These are phyloP conservation scores for Belgica antarctica DNA, from an alignment of 2,888 invertebrate species.

Conservation along the genomic window DNA sequence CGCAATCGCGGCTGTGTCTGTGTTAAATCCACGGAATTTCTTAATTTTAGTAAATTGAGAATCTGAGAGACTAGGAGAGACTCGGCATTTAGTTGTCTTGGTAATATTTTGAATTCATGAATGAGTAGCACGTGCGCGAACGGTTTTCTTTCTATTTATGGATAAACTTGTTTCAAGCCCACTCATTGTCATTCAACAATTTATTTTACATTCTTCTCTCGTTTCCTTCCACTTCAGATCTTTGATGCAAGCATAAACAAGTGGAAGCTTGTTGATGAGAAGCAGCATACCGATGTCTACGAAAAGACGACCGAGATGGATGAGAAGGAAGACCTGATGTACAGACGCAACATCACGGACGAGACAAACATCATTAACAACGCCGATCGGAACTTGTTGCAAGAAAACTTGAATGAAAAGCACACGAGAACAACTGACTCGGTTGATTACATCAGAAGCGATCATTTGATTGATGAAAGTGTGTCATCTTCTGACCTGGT, in stretches of 20 bases:
- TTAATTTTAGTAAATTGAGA: background rate
- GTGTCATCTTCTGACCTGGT: slow-evolving; percentile 32
- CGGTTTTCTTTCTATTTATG: background rate
- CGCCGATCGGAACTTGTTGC: slow-evolving; percentile 46
- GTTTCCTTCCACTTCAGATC: slow-evolving; percentile 48
- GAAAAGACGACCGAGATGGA: slow-evolving; percentile 55
- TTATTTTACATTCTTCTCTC: background rate
- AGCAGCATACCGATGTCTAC: slow-evolving; percentile 55
- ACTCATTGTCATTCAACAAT: background rate
- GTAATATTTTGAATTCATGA: slow-evolving; percentile 6
- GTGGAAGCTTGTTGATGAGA: slow-evolving; percentile 55
- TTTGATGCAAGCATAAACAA: slow-evolving; percentile 56
- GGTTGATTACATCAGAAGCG: slow-evolving; percentile 35
- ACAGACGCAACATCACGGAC: slow-evolving; percentile 50
- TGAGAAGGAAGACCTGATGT: slow-evolving; percentile 44
- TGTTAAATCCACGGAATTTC: background rate
- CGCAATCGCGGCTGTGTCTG: background rate
- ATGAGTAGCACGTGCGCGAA: background rate
- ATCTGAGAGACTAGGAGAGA: background rate
- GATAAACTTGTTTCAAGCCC: background rate
- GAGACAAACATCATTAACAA: slow-evolving; percentile 51
- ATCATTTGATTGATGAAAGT: slow-evolving; percentile 39
- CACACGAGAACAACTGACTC: slow-evolving; percentile 25
- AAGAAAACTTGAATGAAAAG: slow-evolving; percentile 33
- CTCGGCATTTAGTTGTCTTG: slow-evolving; percentile 1